These are phyloP conservation scores for Bryconaethiops microstoma DNA, from an alignment of 2,797 vertebrate genomes.

Conservation along the genomic window DNA sequence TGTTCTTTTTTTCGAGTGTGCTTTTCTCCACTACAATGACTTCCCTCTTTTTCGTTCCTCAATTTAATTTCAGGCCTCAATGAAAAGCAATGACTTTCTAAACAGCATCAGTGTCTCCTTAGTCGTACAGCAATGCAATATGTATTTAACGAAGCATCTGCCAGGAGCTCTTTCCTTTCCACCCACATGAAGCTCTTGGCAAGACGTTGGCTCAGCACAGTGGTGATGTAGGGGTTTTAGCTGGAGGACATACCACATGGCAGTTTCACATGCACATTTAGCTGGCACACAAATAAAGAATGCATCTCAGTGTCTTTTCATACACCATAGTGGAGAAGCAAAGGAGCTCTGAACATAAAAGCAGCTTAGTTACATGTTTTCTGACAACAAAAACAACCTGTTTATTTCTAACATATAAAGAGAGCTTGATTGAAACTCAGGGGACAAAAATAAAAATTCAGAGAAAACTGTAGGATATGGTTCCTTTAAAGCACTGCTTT, in stretches of 20 bases:
- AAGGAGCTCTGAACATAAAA: background rate
- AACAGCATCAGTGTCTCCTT: constrained; percentile 55
- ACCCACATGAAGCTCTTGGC: constrained; percentile 25
- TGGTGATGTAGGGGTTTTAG: constrained; percentile 15
- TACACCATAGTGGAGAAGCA: background rate
- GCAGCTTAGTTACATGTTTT: background rate
- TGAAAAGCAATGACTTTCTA: constrained; percentile 65
- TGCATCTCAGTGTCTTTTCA: background rate
- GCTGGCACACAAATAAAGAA: background rate
- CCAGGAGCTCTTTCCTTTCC: constrained; percentile 36
- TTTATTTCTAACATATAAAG: background rate
- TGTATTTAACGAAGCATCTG: constrained; percentile 61
- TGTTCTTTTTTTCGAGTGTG: constrained; percentile 32
- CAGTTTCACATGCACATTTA: constrained; percentile 26
- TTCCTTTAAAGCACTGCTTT: background rate
- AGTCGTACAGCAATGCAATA: constrained; percentile 44
- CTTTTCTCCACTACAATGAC: constrained; percentile 34
- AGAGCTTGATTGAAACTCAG: background rate
- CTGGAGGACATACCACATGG: constrained; percentile 19
- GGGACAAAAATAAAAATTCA: background rate
- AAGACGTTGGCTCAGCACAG: constrained; percentile 12
- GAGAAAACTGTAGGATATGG: background rate
- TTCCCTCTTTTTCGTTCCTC: constrained; percentile 59
- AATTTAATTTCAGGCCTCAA: constrained; percentile 74
- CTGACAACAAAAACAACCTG: background rate